Evolutionary conservation across 2,888 invertebrate genomes (phyloP).

Genomic region (Pyrgus malvae): DNA sequence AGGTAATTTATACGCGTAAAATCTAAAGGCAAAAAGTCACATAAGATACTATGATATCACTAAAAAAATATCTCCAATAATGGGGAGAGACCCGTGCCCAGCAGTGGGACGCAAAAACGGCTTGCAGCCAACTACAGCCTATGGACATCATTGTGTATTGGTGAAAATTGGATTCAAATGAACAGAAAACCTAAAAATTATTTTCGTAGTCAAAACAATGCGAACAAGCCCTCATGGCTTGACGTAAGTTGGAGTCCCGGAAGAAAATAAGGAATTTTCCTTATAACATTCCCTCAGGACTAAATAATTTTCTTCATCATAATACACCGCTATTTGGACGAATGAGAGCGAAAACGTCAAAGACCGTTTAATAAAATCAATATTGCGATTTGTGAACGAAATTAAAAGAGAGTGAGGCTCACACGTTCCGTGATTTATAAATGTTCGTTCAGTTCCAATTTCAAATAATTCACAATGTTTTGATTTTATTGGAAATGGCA

Average conservation of each 20-base stretch:
- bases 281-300: background rate
- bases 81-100: too few relatives aligned
- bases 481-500: background rate
- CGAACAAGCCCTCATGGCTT: background rate
- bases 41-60: too few relatives aligned
- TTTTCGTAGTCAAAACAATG: too few relatives aligned
- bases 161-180: background rate
- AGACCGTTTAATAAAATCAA: conserved; percentile 12
- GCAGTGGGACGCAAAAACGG: too few relatives aligned
- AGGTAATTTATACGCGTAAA: too few relatives aligned
- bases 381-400: background rate
- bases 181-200: background rate
- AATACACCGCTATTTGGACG: background rate
- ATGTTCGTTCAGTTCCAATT: conserved; percentile 1
- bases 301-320: background rate
- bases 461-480: background rate
- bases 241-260: background rate
- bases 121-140: too few relatives aligned
- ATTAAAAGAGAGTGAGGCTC: background rate
- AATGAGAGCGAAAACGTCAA: background rate
- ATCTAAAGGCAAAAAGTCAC: too few relatives aligned
- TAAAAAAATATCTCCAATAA: too few relatives aligned
- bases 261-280: background rate
- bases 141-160: background rate
- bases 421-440: conserved; percentile 4